Evolutionary conservation across 2,888 invertebrate species (phyloP), one percentile per base, ranked within the genome.

Genomic region (Monochamus alternatus): DNA sequence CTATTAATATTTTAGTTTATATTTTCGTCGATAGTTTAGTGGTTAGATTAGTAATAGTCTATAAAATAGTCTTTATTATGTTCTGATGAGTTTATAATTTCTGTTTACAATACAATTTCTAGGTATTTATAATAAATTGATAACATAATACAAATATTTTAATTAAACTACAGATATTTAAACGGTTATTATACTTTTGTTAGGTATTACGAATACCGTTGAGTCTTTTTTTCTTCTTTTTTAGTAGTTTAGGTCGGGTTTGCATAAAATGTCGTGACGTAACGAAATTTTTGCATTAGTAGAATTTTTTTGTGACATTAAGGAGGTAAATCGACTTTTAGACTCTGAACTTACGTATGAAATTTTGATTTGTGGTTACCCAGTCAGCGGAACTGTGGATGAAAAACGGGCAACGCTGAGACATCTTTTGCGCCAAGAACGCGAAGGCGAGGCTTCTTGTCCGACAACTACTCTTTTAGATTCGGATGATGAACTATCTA

Each of bases 251-350:
- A 52, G 52, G 14, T 52, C 52, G 52, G 52, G 52, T 52, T 52
- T 52, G 38, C 38, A 5, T 52, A 14, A 3, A 14, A 7, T 52
- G 12, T 5, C 52, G 14, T 52, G 7, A 12, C 14, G 14, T n/a
- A 52, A 14, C 52, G n/a, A n/a, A n/a, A n/a, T n/a, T 14, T 52
- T 52, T 52, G 7, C 12, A 52, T 14, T n/a, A 52, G n/a, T 52
- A n/a, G 14, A 14, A 14, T 52, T 52, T 52, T 7, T 52, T 52
- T 7, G 12, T 52, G 52, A 5, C 52, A 22, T 5, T 14, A 73
- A 63, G 58, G 64, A 71, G 52, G 71, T 71, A 9, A 71, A 71
- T 63, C 12, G 71, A 31, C 31, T 71, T 10, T 30, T 71, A 5
- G 43, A 51, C 12, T 60, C 60, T 31, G 71, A 71, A 63, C 51